A percentile compares a stretch with the other conserved stretches of the same genome.
phyloP scores from a whole-genome alignment of 2,888 invertebrate genomes.

The Drosophila recens region DNA sequence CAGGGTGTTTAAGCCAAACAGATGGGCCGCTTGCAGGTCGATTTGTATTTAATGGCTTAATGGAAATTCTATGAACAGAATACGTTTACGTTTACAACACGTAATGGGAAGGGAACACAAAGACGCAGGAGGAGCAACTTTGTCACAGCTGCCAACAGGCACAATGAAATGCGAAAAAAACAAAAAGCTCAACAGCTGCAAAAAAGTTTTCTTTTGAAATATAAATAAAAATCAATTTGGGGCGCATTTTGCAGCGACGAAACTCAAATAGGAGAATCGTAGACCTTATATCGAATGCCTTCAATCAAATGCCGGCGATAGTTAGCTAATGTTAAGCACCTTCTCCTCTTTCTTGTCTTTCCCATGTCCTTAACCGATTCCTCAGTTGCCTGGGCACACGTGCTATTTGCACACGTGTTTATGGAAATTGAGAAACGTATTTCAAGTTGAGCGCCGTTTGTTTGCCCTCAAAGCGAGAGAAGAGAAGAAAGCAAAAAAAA shows the following conservation, averaged over 20 bases:
- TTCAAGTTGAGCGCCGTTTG: conserved; percentile 71
- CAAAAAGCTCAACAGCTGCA: conserved; percentile 69
- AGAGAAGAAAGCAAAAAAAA: conserved; percentile 30
- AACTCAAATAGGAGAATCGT: conserved; percentile 64
- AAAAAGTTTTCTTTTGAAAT: conserved; percentile 71
- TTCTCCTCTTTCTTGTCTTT: background rate
- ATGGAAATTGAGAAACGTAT: conserved; percentile 80
- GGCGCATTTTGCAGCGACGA: conserved; percentile 67
- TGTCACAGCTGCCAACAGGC: conserved; percentile 67
- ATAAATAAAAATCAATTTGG: conserved; percentile 77
- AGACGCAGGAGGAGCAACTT: conserved; percentile 12
- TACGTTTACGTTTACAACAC: conserved; percentile 24
- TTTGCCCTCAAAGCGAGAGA: conserved; percentile 43
- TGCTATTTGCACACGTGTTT: conserved; percentile 83
- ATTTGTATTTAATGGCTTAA: conserved; percentile 63
- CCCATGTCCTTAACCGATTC: conserved; percentile 4
- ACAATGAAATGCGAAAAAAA: conserved; percentile 33
- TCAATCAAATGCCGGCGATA: conserved; percentile 66
- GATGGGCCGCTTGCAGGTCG: conserved; percentile 27
- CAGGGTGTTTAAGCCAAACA: conserved; percentile 18
- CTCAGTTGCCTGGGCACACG: conserved; percentile 54
- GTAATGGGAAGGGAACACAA: background rate
- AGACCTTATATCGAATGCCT: conserved; percentile 28
- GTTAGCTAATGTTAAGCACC: conserved; percentile 65
- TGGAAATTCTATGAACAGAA: conserved; percentile 52